Base-by-base conservation (phyloP, 1,140 invertebrate species). In the Euwallacea fornicatus region DNA sequence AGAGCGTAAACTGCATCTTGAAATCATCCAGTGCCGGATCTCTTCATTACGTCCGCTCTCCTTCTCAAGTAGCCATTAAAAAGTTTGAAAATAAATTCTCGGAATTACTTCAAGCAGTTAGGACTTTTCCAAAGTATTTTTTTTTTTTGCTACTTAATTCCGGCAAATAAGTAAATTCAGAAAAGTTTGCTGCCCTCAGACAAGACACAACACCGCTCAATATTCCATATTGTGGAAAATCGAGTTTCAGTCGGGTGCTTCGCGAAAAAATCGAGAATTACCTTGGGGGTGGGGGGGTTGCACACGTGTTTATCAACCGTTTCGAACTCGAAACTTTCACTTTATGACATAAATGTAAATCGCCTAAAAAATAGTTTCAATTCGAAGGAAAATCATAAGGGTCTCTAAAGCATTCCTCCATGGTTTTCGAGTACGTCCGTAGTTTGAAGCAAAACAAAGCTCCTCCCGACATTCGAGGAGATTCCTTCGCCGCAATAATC, bases 401-500 rank as follows among this genome's bases (percentile, higher is more conserved):
- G 21, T 33, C 21, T 33, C 4, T 33, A 33, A 2, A 33, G 21
- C 21, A 33, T 33, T 33, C 21, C 21, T 33, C 21, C 21, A 33
- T 33, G 4, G 21, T 33, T 33, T 33, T 33, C 21, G 21, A 33
- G 21, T 33, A 4, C 21, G 4, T 33, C 21, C 21, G 1, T 33
- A 33, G 21, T 33, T 33, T 33, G 1, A 33, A 33, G 21, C 21
- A 33, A 33, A 33, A 33, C 21, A 33, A 33, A 33, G 21, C 21
- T 33, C 21, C 21, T 33, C 21, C 21, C 4, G 21, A 33, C 46
- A 13, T 10, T 50, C 46, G 6, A 50, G 9, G 46, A 50, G 46
- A 50, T 50, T 50, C 46, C 46, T 50, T 50, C 46, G 6, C 46
- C 46, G 13, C 46, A 50, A 56, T 56, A 56, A 56, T 56, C 3